Evolutionary conservation across 2,797 vertebrate species (phyloP).

Genomic region (Euthynnus affinis): DNA sequence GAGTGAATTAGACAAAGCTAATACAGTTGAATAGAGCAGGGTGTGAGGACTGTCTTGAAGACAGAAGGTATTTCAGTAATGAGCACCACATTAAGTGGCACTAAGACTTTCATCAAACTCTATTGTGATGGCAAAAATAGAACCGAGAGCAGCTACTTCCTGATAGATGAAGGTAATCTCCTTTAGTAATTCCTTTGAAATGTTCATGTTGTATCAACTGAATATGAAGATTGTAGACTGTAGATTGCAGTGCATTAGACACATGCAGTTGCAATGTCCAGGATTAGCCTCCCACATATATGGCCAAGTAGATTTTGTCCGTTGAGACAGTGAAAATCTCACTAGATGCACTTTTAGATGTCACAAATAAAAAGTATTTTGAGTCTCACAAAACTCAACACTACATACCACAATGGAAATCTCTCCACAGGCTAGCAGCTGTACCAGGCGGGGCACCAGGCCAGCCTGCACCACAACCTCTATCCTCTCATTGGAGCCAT

Average conservation of each 20-base stretch:
- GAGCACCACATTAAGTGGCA: background rate
- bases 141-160: background rate
- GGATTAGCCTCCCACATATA: background rate
- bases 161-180: background rate
- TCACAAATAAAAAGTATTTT: background rate
- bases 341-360: background rate
- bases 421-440: constrained; percentile 87
- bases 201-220: background rate
- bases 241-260: too few species aligned
- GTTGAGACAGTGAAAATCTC: background rate
- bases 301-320: background rate
- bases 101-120: background rate
- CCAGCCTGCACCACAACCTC: constrained; percentile 92
- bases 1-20: too few species aligned
- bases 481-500: constrained; percentile 93
- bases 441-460: constrained; percentile 90
- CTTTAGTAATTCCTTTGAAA: background rate
- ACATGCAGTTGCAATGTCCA: too few species aligned
- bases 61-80: background rate
- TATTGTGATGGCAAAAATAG: background rate
- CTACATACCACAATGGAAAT: constrained; percentile 89
- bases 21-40: too few species aligned
- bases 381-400: background rate
- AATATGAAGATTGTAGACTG: too few species aligned
- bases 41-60: background rate